Base-by-base conservation (phyloP, 2,113 vertebrate genomes). In the Ciconia boyciana region DNA sequence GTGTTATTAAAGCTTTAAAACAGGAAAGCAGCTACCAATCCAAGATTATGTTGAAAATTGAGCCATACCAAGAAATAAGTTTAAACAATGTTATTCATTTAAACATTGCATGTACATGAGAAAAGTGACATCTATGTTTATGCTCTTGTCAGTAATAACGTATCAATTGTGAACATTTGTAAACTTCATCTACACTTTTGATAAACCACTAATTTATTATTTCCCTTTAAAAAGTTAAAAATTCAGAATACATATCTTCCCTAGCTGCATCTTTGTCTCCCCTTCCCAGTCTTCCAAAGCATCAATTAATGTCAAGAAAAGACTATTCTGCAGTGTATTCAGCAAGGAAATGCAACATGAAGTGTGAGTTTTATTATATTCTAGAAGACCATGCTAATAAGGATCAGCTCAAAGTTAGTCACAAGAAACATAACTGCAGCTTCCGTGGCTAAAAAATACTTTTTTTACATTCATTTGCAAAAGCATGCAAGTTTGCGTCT, bases 91-190 rank as follows among this genome's bases (percentile, higher is more conserved):
- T 43, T 64, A 48, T 7, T 44, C 9, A 48, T 83, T 83, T 84
- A 54, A 85, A 58, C 4, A 39, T 7, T 43, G 7, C 13, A 41
- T 3, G 7, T 49, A 43, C 17, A 44, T 81, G 3, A 79, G 17
- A 80, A 89, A 84, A 60, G 13, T 16, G 0, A 28, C 7, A 57
- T 31, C 14, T 25, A 15, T 11, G 15, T 39, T 61, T 34, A 62
- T 14, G 43, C 16, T 49, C 8, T 57, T 29, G 2, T 24, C 29
- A 61, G 11, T 36, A 80, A 36, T 24, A 62, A 41, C 0, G 0
- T 11, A 58, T 11, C 18, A 41, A 51, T 12, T 6, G 2, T 65
- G n/a, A 80, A 32, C 4, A 36, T n/a, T 15, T 39, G 16, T 16
- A 80, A 25, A 46, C 11, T 58, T 76, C 9, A 51, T 20, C 17